Base-by-base conservation (phyloP, 1,140 invertebrate genomes). In the Camponotus pennsylvanicus region DNA sequence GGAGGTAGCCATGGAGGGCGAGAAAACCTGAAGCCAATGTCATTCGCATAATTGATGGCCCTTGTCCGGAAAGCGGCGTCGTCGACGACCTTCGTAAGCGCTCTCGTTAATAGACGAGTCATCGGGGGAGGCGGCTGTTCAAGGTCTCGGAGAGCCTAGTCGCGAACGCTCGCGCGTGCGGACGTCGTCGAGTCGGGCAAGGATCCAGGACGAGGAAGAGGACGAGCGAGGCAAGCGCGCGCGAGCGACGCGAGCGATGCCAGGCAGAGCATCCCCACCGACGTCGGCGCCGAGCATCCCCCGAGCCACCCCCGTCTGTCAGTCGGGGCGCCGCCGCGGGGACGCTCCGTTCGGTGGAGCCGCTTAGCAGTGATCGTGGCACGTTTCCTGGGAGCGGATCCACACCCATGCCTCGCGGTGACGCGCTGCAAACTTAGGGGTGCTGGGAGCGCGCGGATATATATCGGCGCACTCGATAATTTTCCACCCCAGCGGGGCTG, bases 261-360 rank as follows among this genome's bases (percentile, higher is more conserved):
- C 52, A 75, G n/a, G n/a, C 13, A 75, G 55, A 75, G 13, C 49
- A 52, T 18, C n/a, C n/a, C 52, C 11, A 40, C 52, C 57, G 49
- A 71, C 45, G 73, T 27, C 75, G 59, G n/a, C 57, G 42, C 59
- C 32, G 59, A 70, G 67, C 52, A 61, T 57, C 49, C 21, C 21
- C 21, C 21, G 27, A 40, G 37, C 34, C 37, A 64, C 32, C 40
- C 15, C 34, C 5, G 13, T 37, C 49, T 57, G 77, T 59, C 85
- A 89, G 88, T 89, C 63, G 76, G 80, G 63, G 84, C 77, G 88
- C 66, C 88, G 78, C 76, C 69, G 73, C 69, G 85, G 45, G 64
- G 34, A 69, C 32, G 63, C n/a, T 79, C 27, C 18, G 55, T 69
- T 71, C n/a, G 61, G 59, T 55, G 63, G 27, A 57, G 61, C 21